Percentiles rank a stretch among this genome's conserved stretches.
Conservation (phyloP, 2,888 invertebrate species). For the Frankliniella intonsa region DNA sequence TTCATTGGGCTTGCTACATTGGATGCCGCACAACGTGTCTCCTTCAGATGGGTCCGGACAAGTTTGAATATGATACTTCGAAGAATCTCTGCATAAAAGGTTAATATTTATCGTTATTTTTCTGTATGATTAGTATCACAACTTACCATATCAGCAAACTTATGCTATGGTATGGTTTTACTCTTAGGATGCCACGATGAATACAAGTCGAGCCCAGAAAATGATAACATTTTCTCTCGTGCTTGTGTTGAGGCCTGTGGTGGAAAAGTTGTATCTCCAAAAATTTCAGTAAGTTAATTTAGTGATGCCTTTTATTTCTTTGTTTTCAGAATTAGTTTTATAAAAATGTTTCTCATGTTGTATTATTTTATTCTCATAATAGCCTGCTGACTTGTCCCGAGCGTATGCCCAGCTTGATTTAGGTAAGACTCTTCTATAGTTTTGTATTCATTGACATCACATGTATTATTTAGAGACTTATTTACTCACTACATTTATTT, state of each 20-base stretch:
- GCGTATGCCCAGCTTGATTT: background rate
- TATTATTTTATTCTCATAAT: background rate
- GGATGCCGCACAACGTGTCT: background rate
- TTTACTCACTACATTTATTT: background rate
- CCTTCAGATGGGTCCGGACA: background rate
- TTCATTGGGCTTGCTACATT: background rate
- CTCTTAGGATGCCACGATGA: background rate
- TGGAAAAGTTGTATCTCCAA: background rate
- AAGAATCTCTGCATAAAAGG: background rate
- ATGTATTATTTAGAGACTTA: background rate
- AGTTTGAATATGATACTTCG: background rate
- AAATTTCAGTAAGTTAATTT: background rate
- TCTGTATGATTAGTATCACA: background rate
- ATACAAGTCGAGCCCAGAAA: background rate
- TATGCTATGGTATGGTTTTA: no score
- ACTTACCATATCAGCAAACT: background rate
- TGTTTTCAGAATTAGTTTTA: no score
- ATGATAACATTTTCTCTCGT: background rate
- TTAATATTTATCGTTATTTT: background rate
- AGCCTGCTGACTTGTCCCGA: background rate
- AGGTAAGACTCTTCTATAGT: background rate
- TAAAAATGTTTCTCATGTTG: no score
- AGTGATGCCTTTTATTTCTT: no score
- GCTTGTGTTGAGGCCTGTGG: background rate
- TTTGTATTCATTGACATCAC: background rate